Conservation (phyloP, 2,888 invertebrate species). For the Pyrrhia umbra region DNA sequence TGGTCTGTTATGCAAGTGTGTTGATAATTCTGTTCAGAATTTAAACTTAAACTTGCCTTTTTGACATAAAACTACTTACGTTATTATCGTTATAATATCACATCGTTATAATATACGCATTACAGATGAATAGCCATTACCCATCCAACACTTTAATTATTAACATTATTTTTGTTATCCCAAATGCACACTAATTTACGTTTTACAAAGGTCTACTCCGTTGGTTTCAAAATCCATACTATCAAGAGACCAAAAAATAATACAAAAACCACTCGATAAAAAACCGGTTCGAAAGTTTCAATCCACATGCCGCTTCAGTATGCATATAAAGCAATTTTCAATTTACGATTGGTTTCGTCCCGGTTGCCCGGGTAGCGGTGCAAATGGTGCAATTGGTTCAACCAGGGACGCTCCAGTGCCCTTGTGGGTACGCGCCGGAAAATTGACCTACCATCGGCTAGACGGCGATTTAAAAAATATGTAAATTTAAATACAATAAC, state of each 20-base stretch:
- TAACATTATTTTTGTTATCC: background rate
- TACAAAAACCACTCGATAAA: constrained; percentile 32
- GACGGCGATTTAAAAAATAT: constrained; percentile 26
- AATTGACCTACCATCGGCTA: constrained; percentile 46
- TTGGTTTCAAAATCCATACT: background rate
- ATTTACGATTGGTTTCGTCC: constrained; percentile 60
- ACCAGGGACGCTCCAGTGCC: constrained; percentile 34
- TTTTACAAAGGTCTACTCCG: too few species aligned
- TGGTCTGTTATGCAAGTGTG: too few species aligned
- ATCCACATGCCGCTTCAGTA: constrained; percentile 48
- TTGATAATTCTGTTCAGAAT: too few species aligned
- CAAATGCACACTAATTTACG: too few species aligned
- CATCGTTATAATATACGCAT: too few species aligned
- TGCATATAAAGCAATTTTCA: constrained; percentile 70
- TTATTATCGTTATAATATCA: too few species aligned
- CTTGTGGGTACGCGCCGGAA: constrained; percentile 49
- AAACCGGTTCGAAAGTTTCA: constrained; percentile 51
- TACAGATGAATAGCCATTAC: too few species aligned
- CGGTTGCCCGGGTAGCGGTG: constrained; percentile 22
- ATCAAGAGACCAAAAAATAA: background rate
- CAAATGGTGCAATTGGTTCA: constrained; percentile 50
- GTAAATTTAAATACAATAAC: constrained; percentile 8
- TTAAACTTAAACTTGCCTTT: too few species aligned
- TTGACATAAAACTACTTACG: too few species aligned
- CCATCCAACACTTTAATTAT: too few species aligned